Evolutionary conservation across 2,113 vertebrate genomes (phyloP).

Genomic region (Rousettus leschenaultii): DNA sequence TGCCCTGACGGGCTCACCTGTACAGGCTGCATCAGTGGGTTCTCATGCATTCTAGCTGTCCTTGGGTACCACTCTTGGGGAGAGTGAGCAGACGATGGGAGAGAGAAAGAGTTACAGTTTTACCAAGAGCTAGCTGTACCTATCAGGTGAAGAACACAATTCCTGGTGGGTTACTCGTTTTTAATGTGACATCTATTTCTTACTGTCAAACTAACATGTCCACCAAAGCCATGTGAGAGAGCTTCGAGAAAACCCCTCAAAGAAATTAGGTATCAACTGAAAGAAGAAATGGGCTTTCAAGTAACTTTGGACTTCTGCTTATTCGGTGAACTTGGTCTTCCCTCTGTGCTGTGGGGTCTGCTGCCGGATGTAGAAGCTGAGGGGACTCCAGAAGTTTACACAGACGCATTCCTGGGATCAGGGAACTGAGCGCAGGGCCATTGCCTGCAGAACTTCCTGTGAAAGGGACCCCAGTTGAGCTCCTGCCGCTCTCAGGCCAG

Average conservation of each 20-base stretch:
- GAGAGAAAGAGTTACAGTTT: neutral
- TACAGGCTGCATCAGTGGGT: fast-evolving
- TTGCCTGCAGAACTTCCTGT: neutral
- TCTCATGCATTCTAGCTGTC: neutral
- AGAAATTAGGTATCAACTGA: neutral
- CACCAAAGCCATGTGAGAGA: neutral
- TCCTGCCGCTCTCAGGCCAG: neutral
- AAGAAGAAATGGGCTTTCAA: neutral
- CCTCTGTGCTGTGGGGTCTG: neutral
- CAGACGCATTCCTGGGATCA: neutral
- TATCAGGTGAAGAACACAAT: neutral
- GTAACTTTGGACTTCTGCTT: neutral
- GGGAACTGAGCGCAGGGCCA: fast-evolving
- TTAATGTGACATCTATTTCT: neutral
- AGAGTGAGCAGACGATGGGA: neutral
- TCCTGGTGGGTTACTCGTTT: neutral
- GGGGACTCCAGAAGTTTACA: neutral
- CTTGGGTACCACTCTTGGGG: neutral
- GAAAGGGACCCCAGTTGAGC: neutral
- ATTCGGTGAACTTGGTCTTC: neutral
- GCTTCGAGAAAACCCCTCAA: neutral
- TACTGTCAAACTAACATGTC: neutral
- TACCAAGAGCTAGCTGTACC: neutral
- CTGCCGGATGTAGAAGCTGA: neutral
- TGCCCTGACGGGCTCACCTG: neutral